Evolutionary conservation across 2,113 vertebrate species (phyloP).

Genomic region (Calidris pugnax): DNA sequence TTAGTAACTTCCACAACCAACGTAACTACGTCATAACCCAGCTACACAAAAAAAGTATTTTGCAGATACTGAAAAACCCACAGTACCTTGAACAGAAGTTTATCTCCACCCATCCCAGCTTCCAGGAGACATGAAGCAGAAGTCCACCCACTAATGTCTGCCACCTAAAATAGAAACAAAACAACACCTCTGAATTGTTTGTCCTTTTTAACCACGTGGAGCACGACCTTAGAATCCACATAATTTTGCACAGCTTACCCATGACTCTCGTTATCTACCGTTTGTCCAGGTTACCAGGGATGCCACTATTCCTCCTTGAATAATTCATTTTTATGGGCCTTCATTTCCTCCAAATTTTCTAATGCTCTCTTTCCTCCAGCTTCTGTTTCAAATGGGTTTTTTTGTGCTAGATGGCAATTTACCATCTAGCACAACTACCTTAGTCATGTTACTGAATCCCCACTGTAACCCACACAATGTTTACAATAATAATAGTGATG

Average conservation of each 20-base stretch:
- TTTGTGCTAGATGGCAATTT: not conserved
- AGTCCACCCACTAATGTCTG: conserved; percentile 87
- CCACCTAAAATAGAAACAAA: conserved; percentile 82
- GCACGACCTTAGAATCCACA: not conserved
- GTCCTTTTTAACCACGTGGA: not conserved
- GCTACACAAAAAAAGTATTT: not conserved
- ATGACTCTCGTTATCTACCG: not conserved
- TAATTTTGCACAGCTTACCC: not conserved
- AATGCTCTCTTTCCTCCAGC: not conserved
- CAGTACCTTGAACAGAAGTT: conserved; percentile 83
- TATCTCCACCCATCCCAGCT: conserved; percentile 91
- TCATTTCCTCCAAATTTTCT: not conserved
- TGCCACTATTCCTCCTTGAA: not conserved
- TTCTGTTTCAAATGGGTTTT: not conserved
- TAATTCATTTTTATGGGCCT: not conserved
- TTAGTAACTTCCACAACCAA: not conserved
- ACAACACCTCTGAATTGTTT: not conserved
- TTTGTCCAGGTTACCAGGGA: not conserved
- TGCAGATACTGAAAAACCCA: not conserved
- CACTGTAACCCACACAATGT: not conserved
- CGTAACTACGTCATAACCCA: not conserved
- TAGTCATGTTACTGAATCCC: not conserved
- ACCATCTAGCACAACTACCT: not conserved
- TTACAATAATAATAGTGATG: not conserved
- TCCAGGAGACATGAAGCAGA: conserved; percentile 86